phyloP scores from a whole-genome alignment of 2,113 vertebrate species.

The Colinus virginianus region DNA sequence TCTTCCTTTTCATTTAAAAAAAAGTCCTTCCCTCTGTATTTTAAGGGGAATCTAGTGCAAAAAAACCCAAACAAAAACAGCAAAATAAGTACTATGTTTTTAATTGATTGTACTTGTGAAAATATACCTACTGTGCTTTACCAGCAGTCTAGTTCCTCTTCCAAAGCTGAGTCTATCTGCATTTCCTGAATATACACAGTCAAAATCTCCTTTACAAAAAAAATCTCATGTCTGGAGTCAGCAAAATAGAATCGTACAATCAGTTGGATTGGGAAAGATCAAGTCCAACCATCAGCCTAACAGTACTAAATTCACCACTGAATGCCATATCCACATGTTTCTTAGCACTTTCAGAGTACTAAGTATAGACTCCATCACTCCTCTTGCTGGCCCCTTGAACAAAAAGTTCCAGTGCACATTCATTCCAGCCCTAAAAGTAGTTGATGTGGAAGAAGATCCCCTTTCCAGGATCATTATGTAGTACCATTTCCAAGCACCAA shows the following conservation, averaged over 20 bases:
- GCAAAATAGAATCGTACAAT: fast-evolving
- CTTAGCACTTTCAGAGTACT: neutral
- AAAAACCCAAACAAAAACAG: neutral
- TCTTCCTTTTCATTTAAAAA: neutral
- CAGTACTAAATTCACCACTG: neutral
- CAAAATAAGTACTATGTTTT: neutral
- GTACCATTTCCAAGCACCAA: neutral
- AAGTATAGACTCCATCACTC: neutral
- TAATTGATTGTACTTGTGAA: neutral
- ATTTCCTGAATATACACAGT: neutral
- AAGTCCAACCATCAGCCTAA: neutral
- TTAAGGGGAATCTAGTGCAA: neutral
- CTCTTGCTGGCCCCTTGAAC: neutral
- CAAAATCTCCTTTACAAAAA: constrained; percentile 31
- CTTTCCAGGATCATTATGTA: neutral
- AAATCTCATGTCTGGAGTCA: neutral
- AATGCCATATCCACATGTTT: neutral
- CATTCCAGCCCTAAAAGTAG: neutral
- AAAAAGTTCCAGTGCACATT: neutral
- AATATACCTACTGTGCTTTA: neutral
- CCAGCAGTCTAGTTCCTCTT: constrained; percentile 1
- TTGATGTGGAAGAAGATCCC: neutral
- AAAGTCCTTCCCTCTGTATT: neutral
- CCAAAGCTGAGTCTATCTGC: neutral
- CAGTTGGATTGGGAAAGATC: neutral